phyloP scores from a whole-genome alignment of 1,140 invertebrate species.

The Nixonia krombeini region DNA sequence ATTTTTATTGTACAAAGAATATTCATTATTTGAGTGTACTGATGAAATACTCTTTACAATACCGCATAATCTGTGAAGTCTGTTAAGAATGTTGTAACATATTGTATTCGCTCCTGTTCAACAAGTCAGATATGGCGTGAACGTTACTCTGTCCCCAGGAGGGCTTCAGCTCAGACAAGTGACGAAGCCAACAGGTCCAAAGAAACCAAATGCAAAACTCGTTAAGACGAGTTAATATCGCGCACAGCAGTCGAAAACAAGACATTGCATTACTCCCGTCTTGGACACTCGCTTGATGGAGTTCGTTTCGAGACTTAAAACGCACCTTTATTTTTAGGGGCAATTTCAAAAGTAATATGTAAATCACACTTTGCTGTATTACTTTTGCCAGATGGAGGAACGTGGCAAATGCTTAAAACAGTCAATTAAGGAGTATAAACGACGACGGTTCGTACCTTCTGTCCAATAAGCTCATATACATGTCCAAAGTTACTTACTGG shows the following conservation, averaged over 20 bases:
- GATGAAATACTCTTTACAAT: too few species aligned
- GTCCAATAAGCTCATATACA: conserved; percentile 47
- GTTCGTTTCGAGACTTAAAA: conserved; percentile 30
- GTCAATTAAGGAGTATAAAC: conserved; percentile 25
- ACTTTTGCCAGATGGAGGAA: conserved; percentile 29
- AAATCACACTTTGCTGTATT: too few species aligned
- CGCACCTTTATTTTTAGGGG: conserved; percentile 12
- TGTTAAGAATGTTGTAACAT: too few species aligned
- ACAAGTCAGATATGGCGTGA: too few species aligned
- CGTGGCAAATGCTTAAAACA: conserved; percentile 35
- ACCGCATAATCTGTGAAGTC: too few species aligned
- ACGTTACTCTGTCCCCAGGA: too few species aligned
- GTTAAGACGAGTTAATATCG: conserved; percentile 43
- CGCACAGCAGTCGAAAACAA: conserved; percentile 32
- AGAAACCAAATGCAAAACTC: conserved; percentile 41
- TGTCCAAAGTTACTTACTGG: conserved; percentile 43
- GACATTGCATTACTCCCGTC: conserved; percentile 12
- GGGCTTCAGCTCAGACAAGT: conserved; percentile 16
- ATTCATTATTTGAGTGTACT: too few species aligned
- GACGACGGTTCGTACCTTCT: conserved; percentile 32
- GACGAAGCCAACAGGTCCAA: conserved; percentile 12
- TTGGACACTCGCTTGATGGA: conserved; percentile 29
- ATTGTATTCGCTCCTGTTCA: background rate
- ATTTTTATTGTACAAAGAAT: too few species aligned
- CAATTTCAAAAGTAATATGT: too few species aligned